A percentile compares a stretch with the other conserved stretches of the same genome.
Conservation (phyloP, 2,888 invertebrate species). For the Chrysina gloriosa region DNA sequence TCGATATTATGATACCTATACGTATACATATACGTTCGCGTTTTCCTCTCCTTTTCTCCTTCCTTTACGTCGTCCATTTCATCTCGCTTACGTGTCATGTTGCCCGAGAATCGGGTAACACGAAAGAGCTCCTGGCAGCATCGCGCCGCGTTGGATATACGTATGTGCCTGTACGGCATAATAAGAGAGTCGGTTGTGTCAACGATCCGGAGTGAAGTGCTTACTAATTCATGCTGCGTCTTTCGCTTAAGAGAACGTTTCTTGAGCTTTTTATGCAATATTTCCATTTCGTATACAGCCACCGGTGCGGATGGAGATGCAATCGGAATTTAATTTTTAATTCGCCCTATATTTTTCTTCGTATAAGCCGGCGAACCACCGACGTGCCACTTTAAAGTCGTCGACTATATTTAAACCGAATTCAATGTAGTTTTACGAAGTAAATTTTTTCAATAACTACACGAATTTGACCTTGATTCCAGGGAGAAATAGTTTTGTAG, state of each 20-base stretch:
- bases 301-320: neutral
- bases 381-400: neutral
- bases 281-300: constrained; percentile 6
- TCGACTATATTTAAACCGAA: too few relatives aligned
- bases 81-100: too few relatives aligned
- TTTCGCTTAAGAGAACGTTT: constrained; percentile 17
- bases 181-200: constrained; percentile 17
- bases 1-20: neutral
- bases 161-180: neutral
- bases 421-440: too few relatives aligned
- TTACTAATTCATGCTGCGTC: constrained; percentile 31
- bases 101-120: neutral
- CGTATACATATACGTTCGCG: too few relatives aligned
- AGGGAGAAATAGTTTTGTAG: too few relatives aligned
- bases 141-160: neutral
- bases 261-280: constrained; percentile 17
- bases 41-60: too few relatives aligned
- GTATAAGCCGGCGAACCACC: too few relatives aligned
- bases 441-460: too few relatives aligned
- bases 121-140: neutral
- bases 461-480: too few relatives aligned
- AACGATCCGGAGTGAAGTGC: constrained; percentile 1
- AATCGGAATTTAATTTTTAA: constrained; percentile 25
- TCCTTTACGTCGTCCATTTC: too few relatives aligned
- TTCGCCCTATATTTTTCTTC: constrained; percentile 2